Conservation (phyloP, 2,113 vertebrate genomes). For the Pachypanchax playfairii region DNA sequence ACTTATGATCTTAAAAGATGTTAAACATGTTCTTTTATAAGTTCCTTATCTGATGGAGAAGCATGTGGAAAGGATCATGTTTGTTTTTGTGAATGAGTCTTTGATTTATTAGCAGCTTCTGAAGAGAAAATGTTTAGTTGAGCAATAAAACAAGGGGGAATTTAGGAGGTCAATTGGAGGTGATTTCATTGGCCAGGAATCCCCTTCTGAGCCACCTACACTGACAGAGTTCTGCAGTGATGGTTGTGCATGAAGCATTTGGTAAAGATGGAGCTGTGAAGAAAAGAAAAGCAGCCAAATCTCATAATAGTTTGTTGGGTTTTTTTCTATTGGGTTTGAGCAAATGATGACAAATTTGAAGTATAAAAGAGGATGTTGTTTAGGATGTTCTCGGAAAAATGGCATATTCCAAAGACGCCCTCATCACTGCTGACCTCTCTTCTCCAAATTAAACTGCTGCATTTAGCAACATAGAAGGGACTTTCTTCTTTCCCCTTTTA, state of each 20-base stretch:
- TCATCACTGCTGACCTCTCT: conserved; percentile 38
- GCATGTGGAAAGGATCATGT: neutral
- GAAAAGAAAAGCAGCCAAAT: neutral
- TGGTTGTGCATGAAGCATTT: neutral
- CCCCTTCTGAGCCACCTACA: too few relatives aligned
- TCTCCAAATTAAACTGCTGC: conserved; percentile 38
- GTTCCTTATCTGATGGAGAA: neutral
- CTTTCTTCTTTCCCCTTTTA: conserved; percentile 37
- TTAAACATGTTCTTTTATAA: neutral
- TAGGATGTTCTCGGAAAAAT: too few relatives aligned
- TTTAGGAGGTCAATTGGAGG: conserved; percentile 43
- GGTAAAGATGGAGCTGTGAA: neutral
- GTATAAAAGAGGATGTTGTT: too few relatives aligned
- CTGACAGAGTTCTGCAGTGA: too few relatives aligned
- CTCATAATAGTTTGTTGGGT: too few relatives aligned
- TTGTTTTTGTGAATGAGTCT: neutral
- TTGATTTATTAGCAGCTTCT: neutral
- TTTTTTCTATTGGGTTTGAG: too few relatives aligned
- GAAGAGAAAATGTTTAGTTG: conserved; percentile 5
- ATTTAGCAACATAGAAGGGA: conserved; percentile 40
- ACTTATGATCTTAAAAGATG: neutral
- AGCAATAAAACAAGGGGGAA: conserved; percentile 45
- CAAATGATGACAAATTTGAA: too few relatives aligned
- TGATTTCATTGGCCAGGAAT: conserved; percentile 43
- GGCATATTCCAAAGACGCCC: too few relatives aligned